phyloP scores from a whole-genome alignment of 2,113 vertebrate species.

The Oryzias curvinotus region DNA sequence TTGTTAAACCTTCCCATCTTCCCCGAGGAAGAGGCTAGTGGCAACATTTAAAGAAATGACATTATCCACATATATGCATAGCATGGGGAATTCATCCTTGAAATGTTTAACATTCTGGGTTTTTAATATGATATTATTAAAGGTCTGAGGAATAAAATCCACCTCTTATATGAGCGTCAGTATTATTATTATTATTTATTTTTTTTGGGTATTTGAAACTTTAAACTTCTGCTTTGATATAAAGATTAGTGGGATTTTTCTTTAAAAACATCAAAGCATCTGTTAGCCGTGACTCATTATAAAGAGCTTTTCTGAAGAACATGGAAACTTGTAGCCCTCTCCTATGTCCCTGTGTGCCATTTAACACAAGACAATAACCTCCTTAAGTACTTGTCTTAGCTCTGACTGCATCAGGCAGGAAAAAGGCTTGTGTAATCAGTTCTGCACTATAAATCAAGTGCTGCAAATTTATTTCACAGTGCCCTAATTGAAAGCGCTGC shows the following conservation, averaged over 20 bases:
- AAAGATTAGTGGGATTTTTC: conserved; percentile 7
- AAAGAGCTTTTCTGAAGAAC: conserved; percentile 56
- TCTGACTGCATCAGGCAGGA: conserved; percentile 86
- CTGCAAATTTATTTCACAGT: conserved; percentile 86
- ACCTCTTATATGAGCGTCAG: conserved; percentile 6
- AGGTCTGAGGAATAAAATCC: conserved; percentile 8
- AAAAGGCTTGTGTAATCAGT: conserved; percentile 89
- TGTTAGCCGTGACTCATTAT: conserved; percentile 51
- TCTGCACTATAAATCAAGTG: conserved; percentile 96
- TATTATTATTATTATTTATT: background rate
- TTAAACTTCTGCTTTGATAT: conserved; percentile 18
- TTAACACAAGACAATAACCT: conserved; percentile 84
- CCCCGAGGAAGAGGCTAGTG: conserved; percentile 45
- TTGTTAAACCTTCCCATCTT: conserved; percentile 61
- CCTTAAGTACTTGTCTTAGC: conserved; percentile 82
- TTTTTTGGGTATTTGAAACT: conserved; percentile 10
- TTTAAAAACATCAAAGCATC: conserved; percentile 40
- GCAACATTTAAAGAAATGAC: conserved; percentile 58
- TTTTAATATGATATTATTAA: conserved; percentile 3
- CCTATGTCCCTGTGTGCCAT: conserved; percentile 70
- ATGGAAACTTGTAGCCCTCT: conserved; percentile 43
- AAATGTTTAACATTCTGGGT: conserved; percentile 8
- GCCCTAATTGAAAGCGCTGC: conserved; percentile 94
- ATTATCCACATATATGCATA: conserved; percentile 51
- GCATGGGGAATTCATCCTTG: conserved; percentile 17